Evolutionary conservation across 2,113 vertebrate species (phyloP).

Genomic region (Ceratotherium simum): DNA sequence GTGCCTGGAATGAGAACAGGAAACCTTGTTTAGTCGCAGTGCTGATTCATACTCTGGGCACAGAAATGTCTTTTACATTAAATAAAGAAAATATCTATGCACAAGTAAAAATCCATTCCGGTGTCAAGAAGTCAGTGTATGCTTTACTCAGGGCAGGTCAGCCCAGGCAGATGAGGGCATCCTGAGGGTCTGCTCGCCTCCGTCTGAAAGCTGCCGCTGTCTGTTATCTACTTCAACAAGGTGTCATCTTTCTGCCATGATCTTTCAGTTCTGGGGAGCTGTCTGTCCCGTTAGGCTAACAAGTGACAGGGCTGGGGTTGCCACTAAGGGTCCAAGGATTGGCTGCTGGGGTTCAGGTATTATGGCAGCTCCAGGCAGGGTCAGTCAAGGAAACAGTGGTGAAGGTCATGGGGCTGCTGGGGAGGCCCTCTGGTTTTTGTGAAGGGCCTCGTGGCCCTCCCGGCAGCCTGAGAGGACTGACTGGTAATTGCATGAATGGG

Average conservation of each 20-base stretch:
- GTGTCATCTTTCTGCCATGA: background rate
- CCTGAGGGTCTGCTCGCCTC: background rate
- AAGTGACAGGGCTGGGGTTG: background rate
- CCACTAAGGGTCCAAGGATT: background rate
- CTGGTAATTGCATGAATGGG: background rate
- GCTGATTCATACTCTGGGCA: background rate
- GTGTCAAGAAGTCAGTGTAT: background rate
- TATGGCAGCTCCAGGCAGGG: background rate
- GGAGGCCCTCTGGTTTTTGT: background rate
- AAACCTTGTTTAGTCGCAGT: background rate
- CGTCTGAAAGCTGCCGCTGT: background rate
- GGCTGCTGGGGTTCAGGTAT: background rate
- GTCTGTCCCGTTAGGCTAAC: background rate
- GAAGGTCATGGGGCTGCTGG: background rate
- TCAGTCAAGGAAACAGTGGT: background rate
- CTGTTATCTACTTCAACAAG: background rate
- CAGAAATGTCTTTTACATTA: background rate
- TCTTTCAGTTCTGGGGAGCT: background rate
- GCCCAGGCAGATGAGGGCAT: background rate
- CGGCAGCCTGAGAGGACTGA: background rate
- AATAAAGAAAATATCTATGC: background rate
- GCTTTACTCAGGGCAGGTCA: background rate
- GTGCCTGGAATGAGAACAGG: background rate
- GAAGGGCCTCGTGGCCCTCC: background rate
- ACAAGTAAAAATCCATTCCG: background rate